A percentile compares a stretch with the other conserved stretches of the same genome.
These are phyloP conservation scores for Sarcophaga subvicina DNA, from an alignment of 2,888 invertebrate genomes.

Conservation along the genomic window DNA sequence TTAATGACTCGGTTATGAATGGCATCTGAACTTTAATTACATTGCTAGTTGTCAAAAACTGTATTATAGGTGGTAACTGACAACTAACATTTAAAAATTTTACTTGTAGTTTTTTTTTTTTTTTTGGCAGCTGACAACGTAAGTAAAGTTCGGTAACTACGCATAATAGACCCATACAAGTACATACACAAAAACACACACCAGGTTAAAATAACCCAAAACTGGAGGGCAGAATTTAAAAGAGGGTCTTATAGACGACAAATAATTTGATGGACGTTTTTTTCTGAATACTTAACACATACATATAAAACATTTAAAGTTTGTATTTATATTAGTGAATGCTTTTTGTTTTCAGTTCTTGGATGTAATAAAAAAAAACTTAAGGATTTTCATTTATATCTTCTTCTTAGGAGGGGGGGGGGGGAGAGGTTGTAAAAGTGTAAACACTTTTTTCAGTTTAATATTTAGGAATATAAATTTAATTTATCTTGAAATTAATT, in stretches of 20 bases:
- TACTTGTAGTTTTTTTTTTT: too few species aligned
- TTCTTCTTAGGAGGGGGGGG: conserved; percentile 10
- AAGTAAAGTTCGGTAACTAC: too few species aligned
- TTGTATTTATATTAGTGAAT: conserved; percentile 12
- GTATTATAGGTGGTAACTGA: too few species aligned
- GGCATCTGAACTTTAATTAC: too few species aligned
- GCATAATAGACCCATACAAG: conserved; percentile 1
- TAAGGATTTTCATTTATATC: conserved; percentile 16
- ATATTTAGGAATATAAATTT: background rate
- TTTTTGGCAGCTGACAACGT: too few species aligned
- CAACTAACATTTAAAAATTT: too few species aligned
- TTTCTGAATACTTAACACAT: conserved; percentile 53
- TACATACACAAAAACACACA: conserved; percentile 14
- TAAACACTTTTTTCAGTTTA: conserved; percentile 12
- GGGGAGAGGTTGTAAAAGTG: conserved; percentile 30
- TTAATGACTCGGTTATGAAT: too few species aligned
- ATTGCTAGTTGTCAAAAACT: too few species aligned
- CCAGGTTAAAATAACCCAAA: conserved; percentile 23
- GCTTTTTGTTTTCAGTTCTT: conserved; percentile 24
- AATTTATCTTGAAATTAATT: background rate
- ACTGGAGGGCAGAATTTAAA: conserved; percentile 31
- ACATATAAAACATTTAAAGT: conserved; percentile 39
- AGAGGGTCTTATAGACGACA: conserved; percentile 61
- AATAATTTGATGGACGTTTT: conserved; percentile 66
- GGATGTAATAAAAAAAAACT: conserved; percentile 35